Base-by-base conservation (phyloP, 2,888 invertebrate genomes). In the Myopa tessellatipennis region DNA sequence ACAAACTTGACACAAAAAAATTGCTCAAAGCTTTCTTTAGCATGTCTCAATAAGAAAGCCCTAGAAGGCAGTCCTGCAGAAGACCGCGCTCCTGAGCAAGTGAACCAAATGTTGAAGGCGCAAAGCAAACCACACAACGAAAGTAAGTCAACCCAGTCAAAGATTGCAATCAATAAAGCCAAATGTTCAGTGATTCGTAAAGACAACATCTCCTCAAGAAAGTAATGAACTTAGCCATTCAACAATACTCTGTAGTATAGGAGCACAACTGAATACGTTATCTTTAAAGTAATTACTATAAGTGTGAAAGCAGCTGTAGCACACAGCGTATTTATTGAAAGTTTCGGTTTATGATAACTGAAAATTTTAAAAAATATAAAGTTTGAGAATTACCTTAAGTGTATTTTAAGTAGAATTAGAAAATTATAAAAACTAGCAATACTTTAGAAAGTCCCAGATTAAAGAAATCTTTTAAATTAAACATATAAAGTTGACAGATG, bases 41-140 rank as follows among this genome's bases (percentile, higher is more conserved):
- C 26, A 16, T 63, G 26, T 52, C 8, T 34, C 12, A 65, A 50
- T 40, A 80, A 76, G 12, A 82, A 80, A 68, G 81, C 82, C 8
- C 80, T 88, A n/a, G 81, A 85, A 78, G 86, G 89, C 50, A 88
- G 89, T 79, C 87, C 89, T 52, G 88, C 89, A n/a, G 88, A 89
- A 76, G 88, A 88, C 78, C 14, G 40, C 26, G 60, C 14, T 50
- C 12, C 26, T 50, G 55, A 70, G 26, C 26, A 70, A 26, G 14
- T 1, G 7, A 4, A 26, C 14, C 4, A 52, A 52, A 52, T 45
- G 12, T 16, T 69, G 4, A 50, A 50, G 36, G 36, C 18, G 16
- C 69, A 40, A 58, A 40, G 6, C 5, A 73, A 45, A 63, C 16
- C 55, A 50, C 36, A 50, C 50, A 63, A 52, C 16, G 60, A 60